Base-by-base conservation (phyloP, 2,113 vertebrate genomes). In the Phalacrocorax brasilianus region DNA sequence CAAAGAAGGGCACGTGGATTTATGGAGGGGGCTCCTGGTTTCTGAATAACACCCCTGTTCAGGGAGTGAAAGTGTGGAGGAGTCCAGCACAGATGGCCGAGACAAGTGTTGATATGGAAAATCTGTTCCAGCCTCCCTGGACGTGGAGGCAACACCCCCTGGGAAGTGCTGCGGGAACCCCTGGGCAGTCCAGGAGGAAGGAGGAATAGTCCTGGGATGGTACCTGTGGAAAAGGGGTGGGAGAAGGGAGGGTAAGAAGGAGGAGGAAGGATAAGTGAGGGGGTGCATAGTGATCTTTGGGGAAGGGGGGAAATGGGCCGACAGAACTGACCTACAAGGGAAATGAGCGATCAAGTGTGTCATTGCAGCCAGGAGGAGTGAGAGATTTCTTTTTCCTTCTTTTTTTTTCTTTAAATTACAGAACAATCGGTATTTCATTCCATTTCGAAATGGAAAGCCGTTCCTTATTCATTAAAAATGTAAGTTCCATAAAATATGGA, bases 381-480 rank as follows among this genome's bases (percentile, higher is more conserved):
- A 74, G 56, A 83, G 4, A n/a, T 33, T 49, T 47, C 5, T 77
- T 81, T 47, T 50, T 76, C 15, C 8, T 13, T 5, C 17, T 17
- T 11, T 24, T 22, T 42, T 63, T 92, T 33, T 33, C 53, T 63
- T 74, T 79, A 62, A 94, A 94, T 96, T 96, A 95, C 35, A 19
- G 93, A 91, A 93, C 78, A 89, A 91, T 94, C 73, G 65, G 87
- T 73, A 88, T 95, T 98, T 97, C 74, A 89, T 96, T 97, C 89
- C 77, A 89, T 96, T 97, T 95, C 6, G 20, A 96, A 97, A 95
- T 95, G 91, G 90, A 97, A 95, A 91, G 75, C 63, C 18, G 8
- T 87, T 97, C 77, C 74, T 92, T 97, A 58, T 94, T 98, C 95
- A 98, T 98, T 97, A 98, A 98, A 98, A 96, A 98, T 97, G 95